Evolutionary conservation across 2,888 invertebrate genomes (phyloP), one percentile per base, ranked within the genome.

Genomic region (Sphecodes monilicornis): DNA sequence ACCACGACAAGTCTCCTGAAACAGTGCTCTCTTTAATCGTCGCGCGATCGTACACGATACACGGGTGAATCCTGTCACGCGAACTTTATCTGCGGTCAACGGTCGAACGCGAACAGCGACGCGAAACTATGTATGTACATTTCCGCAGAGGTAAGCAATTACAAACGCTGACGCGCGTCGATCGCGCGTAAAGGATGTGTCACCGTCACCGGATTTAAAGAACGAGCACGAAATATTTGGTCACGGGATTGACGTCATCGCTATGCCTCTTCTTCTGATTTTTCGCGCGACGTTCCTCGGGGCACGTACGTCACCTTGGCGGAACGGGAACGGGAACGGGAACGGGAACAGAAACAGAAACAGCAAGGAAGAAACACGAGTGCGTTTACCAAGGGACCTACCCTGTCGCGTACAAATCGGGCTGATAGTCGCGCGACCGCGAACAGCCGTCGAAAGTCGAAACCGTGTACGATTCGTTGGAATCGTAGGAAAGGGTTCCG

Each of bases 1-100:
- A 86, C 91, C 92, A 91, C 39, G 89, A 88, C 60, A 86, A 83
- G 64, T 89, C 88, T 72, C 83, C 92, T 92, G 85, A 70, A 78
- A 88, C 36, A 74, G 1, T 8, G 26, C 43, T 50, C 16, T 16
- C 29, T 11, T 26, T 46, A 41, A 41, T 41, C 69, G 41, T 4
- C 29, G 41, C 29, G 29, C 29, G 18, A 29, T 60, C 60, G 16
- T 29, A 0, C 29, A 26, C 3, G 16, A 29, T 29, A 29, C 29
- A 22, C 8, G 22, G 22, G 22, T 1, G 57, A 57, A 57, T 57
- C 26, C 5, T 26, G 1, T 13, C 57, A 13, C 29, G 54, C 54
- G 11, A 43, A 43, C 43, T 8, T 11, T 13, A 43, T 43, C 46
- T 13, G 36, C 81, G 71, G 26, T 32, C 64, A 64, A 26, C 41